These are phyloP conservation scores for Catocala nupta DNA, from an alignment of 2,888 invertebrate species.

Conservation along the genomic window DNA sequence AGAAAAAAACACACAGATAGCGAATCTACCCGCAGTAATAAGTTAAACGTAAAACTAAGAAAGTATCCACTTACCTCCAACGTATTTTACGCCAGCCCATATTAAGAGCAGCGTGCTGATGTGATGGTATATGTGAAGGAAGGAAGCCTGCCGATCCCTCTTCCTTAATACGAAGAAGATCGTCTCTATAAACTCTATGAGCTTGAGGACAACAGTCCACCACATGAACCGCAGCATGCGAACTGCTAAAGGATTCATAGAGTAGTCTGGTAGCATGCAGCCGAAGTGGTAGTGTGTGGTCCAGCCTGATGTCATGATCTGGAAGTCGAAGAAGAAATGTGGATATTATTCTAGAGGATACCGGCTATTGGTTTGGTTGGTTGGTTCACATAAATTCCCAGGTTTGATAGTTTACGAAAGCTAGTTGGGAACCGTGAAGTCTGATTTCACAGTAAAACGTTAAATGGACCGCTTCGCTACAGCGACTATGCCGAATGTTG, in stretches of 20 bases:
- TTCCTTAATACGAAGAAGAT: constrained; percentile 91
- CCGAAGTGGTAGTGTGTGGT: constrained; percentile 88
- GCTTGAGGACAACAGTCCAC: constrained; percentile 89
- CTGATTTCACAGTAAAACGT: too few relatives aligned
- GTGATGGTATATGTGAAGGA: constrained; percentile 92
- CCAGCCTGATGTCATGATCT: constrained; percentile 90
- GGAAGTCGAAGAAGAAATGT: constrained; percentile 44
- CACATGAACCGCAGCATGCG: constrained; percentile 87
- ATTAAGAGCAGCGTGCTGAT: constrained; percentile 86
- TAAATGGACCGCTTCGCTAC: too few relatives aligned
- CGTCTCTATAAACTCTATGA: constrained; percentile 90
- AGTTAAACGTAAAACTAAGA: too few relatives aligned
- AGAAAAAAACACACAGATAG: too few relatives aligned
- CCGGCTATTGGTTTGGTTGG: too few relatives aligned
- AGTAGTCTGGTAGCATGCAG: constrained; percentile 91
- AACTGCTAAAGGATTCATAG: constrained; percentile 88
- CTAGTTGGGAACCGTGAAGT: too few relatives aligned
- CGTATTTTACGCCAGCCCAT: constrained; percentile 89
- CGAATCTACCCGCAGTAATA: too few relatives aligned
- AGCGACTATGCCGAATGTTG: too few relatives aligned
- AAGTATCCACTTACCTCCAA: constrained; percentile 86
- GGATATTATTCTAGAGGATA: too few relatives aligned
- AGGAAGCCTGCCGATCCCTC: constrained; percentile 90
- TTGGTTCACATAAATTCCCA: too few relatives aligned
- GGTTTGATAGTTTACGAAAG: too few relatives aligned